Evolutionary conservation across 2,797 vertebrate species (phyloP).

Genomic region (Schizopygopsis malacanthus): DNA sequence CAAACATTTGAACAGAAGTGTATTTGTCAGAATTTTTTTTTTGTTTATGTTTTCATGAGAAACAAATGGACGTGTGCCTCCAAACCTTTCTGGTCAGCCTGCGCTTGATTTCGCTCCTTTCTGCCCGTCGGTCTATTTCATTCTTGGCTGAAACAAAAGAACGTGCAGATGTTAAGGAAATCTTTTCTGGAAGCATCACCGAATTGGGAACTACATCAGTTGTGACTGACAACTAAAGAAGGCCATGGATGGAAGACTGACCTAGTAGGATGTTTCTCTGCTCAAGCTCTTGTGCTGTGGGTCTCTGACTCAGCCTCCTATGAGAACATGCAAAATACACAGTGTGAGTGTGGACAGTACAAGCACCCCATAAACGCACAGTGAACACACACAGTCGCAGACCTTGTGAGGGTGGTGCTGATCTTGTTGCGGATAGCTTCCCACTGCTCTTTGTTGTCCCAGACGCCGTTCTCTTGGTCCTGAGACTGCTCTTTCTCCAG

Average conservation of each 20-base stretch:
- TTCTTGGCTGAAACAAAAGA: conserved; percentile 83
- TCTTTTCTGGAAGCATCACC: background rate
- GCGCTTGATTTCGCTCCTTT: conserved; percentile 94
- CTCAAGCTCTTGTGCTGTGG: conserved; percentile 88
- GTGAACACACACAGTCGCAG: background rate
- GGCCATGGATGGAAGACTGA: conserved; percentile 58
- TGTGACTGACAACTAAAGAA: background rate
- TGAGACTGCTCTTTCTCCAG: conserved; percentile 64
- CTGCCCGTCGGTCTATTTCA: conserved; percentile 87
- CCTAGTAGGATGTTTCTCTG: conserved; percentile 96
- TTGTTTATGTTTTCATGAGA: background rate
- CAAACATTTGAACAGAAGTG: background rate
- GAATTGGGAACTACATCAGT: background rate
- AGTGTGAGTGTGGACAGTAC: conserved; percentile 17
- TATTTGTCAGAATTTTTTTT: background rate
- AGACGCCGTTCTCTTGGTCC: conserved; percentile 76
- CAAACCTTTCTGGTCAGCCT: conserved; percentile 95
- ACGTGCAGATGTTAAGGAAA: background rate
- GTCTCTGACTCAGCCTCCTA: conserved; percentile 95
- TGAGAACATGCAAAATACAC: conserved; percentile 2
- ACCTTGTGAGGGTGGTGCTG: conserved; percentile 84
- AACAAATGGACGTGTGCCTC: conserved; percentile 18
- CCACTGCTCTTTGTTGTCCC: conserved; percentile 91
- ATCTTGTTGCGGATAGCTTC: conserved; percentile 87
- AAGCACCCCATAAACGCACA: background rate